A percentile compares a stretch with the other conserved stretches of the same genome.
Conservation (phyloP, 2,113 vertebrate species). For the Tetrax tetrax region DNA sequence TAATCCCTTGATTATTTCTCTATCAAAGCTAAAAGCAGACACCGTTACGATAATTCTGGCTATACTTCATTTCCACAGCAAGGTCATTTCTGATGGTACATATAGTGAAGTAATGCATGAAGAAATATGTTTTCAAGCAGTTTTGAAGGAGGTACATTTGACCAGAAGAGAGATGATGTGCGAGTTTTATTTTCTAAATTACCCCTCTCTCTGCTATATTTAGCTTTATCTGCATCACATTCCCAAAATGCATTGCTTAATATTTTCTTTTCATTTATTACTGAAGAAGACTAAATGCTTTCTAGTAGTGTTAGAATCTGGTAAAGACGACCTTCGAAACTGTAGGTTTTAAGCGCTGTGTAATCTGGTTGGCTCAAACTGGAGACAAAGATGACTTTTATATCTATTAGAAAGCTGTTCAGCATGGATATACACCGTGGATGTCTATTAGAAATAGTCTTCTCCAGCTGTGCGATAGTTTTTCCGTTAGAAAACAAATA, state of each 20-base stretch:
- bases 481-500: background rate
- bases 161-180: background rate
- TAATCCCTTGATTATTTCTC: background rate
- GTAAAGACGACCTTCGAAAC: background rate
- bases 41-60: background rate
- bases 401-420: background rate
- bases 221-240: background rate
- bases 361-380: background rate
- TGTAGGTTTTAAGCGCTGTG: background rate
- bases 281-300: slow-evolving; percentile 24
- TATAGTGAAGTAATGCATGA: background rate
- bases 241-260: background rate
- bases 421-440: background rate
- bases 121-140: background rate
- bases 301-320: background rate
- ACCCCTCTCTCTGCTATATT: background rate
- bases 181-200: background rate
- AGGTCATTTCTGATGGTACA: background rate
- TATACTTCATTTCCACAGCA: background rate
- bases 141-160: background rate
- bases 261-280: slow-evolving; percentile 36
- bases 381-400: background rate
- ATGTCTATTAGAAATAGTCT: background rate
- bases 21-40: background rate
- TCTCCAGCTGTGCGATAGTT: background rate